Base-by-base conservation (phyloP, 2,888 invertebrate genomes). In the Meliscaeva auricollis region DNA sequence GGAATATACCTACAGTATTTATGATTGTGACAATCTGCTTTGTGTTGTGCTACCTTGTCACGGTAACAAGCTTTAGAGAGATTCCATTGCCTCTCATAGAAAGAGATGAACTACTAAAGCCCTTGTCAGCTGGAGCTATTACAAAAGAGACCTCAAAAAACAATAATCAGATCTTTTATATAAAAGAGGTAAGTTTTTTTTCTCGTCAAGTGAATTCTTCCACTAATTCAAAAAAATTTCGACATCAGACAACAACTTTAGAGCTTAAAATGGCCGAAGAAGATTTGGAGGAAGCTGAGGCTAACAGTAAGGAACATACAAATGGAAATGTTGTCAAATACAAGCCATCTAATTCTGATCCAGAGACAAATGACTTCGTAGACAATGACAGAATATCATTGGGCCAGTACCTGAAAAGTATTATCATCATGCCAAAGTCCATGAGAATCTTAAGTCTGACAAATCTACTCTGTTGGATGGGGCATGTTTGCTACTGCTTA, bases 381-480 rank as follows among this genome's bases (percentile, higher is more conserved):
- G 48, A 72, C 2, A 88, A 89, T 11, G 87, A 88, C 0, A 90
- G 90, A 0, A 87, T 91, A 1, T 89, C 91, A 2, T 66, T 92
- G 22, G 58, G 87, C 5, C 88, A 91, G 74, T 92, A 92, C 75
- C 89, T 95, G 9, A 92, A 92, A 81, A 94, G 94, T 70, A 94
- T 95, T 60, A 90, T 95, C 20, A 90, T 92, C 41, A 94, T 95
- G 94, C 95, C 95, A 0, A 89, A 90, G 87, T 94, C 94, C 0
- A 91, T 95, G 89, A 90, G 93, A 54, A 92, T 94, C 78, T 90
- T 95, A 70, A 94, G 94, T 73, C 83, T 94, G 35, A 94, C 95
- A 2, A 95, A 95, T 90, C 92, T 94, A 0, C 93, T 95, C 87
- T 94, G 94, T 88, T 95, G 95, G 95, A 95, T 94, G 94, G 94